Percentiles rank a stretch among this genome's conserved stretches.
These are phyloP conservation scores for Cylloceria caligata DNA, from an alignment of 2,888 invertebrate species.

Conservation along the genomic window DNA sequence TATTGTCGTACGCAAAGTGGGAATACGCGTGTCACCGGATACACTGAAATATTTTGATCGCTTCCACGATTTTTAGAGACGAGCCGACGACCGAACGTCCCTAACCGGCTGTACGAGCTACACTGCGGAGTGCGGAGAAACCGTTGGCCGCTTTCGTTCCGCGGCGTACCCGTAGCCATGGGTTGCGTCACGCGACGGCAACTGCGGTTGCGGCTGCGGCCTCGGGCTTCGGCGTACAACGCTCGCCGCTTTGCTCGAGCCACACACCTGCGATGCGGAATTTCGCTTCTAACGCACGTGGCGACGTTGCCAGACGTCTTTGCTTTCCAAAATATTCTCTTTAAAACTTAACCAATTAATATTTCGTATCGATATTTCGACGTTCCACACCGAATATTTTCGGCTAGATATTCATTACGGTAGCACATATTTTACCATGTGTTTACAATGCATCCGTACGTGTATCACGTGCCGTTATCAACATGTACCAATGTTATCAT, in stretches of 20 bases:
- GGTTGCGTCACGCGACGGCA: conserved; percentile 30
- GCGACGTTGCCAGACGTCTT: conserved; percentile 73
- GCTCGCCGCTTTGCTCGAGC: conserved; percentile 5
- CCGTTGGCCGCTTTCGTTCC: conserved; percentile 58
- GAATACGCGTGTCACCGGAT: neutral
- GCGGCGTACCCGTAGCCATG: conserved; percentile 34
- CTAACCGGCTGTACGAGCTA: conserved; percentile 38
- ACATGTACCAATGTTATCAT: too few species aligned
- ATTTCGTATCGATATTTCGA: neutral
- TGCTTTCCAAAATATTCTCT: neutral
- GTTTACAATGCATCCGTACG: too few species aligned
- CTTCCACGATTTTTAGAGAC: neutral
- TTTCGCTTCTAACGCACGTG: conserved; percentile 65
- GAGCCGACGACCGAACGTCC: neutral
- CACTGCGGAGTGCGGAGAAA: conserved; percentile 62
- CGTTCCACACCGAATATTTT: too few species aligned
- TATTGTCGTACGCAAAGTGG: neutral
- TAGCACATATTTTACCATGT: too few species aligned
- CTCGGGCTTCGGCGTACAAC: conserved; percentile 44
- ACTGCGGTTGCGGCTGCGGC: conserved; percentile 67
- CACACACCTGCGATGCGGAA: conserved; percentile 78
- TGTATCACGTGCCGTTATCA: too few species aligned
- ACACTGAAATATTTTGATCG: neutral
- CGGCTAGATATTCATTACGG: too few species aligned
- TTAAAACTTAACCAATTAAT: too few species aligned